Evolutionary conservation across 2,888 invertebrate genomes (phyloP).

Genomic region (Polymixis flavicincta): DNA sequence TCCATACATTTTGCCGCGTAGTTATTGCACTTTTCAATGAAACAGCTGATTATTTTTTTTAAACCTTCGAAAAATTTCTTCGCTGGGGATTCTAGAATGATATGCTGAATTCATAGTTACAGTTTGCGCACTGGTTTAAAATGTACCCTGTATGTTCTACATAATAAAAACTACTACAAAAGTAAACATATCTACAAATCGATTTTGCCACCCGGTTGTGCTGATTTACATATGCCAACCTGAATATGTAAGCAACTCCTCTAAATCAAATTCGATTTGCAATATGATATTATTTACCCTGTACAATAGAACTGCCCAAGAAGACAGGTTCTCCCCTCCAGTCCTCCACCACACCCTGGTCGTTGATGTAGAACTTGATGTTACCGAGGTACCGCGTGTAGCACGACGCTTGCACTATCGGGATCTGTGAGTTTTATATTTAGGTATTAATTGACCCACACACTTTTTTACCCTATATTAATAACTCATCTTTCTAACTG

Average conservation of each 20-base stretch:
- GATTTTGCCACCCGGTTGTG: neutral
- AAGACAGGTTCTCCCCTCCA: slow-evolving; percentile 95
- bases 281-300: slow-evolving; percentile 87
- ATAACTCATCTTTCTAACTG: neutral
- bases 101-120: too few relatives aligned
- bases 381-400: slow-evolving; percentile 95
- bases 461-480: neutral
- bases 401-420: slow-evolving; percentile 93
- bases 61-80: too few relatives aligned
- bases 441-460: neutral
- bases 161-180: too few relatives aligned
- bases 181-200: too few relatives aligned
- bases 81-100: too few relatives aligned
- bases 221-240: neutral
- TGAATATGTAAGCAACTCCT: neutral
- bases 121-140: too few relatives aligned
- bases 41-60: too few relatives aligned
- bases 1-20: too few relatives aligned
- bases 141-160: too few relatives aligned
- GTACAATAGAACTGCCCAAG: slow-evolving; percentile 91
- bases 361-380: slow-evolving; percentile 93
- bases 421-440: slow-evolving; percentile 78
- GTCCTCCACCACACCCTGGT: slow-evolving; percentile 91
- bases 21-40: too few relatives aligned
- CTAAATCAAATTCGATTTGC: neutral